Percentiles rank a stretch among this genome's conserved stretches.
Conservation (phyloP, 2,888 invertebrate genomes). For the Xestia ashworthii region DNA sequence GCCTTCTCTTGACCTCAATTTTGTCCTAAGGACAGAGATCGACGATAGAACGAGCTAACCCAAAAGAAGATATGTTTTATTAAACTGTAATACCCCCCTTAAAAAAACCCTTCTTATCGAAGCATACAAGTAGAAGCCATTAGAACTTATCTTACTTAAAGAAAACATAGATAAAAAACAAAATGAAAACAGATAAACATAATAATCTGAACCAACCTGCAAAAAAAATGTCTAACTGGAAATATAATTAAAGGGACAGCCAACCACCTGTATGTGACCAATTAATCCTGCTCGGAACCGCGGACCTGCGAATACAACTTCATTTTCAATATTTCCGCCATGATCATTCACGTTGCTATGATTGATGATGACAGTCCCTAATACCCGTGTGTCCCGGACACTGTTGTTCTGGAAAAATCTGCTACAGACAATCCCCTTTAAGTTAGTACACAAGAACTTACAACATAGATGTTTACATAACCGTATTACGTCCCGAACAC, state of each 20-base stretch:
- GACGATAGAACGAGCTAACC: no score
- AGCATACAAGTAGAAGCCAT: not conserved
- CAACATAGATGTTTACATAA: slow-evolving; percentile 35
- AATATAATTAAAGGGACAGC: not conserved
- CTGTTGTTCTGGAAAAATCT: slow-evolving; percentile 16
- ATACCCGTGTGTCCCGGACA: slow-evolving; percentile 15
- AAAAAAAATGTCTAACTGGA: no score
- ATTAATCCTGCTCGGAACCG: not conserved
- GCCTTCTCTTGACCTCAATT: no score
- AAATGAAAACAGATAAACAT: not conserved
- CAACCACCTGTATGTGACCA: slow-evolving; percentile 3
- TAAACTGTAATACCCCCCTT: not conserved
- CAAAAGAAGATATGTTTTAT: not conserved
- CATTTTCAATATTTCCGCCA: not conserved
- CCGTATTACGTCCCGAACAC: not conserved
- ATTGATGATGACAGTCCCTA: slow-evolving; percentile 31
- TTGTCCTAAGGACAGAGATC: no score
- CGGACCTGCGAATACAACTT: not conserved
- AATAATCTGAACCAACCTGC: not conserved
- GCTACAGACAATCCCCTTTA: not conserved
- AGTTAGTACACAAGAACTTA: slow-evolving; percentile 12
- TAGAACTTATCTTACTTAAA: not conserved
- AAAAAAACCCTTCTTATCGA: not conserved
- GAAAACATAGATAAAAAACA: not conserved
- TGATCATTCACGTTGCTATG: slow-evolving; percentile 24